Evolutionary conservation across 1,140 invertebrate species (phyloP), one percentile per base, ranked within the genome.

Genomic region (Drosophila nebulosa): DNA sequence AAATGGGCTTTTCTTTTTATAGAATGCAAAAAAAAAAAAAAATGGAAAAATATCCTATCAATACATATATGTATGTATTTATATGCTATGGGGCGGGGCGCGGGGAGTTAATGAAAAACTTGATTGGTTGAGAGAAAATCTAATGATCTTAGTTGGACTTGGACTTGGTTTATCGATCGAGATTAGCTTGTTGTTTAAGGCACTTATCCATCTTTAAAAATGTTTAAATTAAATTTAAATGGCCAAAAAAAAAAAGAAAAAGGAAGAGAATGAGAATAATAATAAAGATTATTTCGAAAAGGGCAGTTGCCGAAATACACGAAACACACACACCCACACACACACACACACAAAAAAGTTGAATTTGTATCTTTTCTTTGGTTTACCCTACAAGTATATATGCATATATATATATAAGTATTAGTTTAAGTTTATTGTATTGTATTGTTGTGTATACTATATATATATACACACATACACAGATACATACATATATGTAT

Each of bases 1-100:
- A 51, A 50, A 50, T 51, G 59, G 59, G 57, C 35, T 60, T 66
- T 53, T 75, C 73, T 75, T 75, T 75, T 75, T 75, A 75, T 75
- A 75, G 73, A 75, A 32, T 63, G 5, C 27, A 55, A 39, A 57
- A 21, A 66, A 26, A 55, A 7, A 32, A 53, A 32, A 7, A 3
- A 12, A 16, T 0, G 14, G 14, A 16, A 42, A 4, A 42, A 42
- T 16, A 16, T 16, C 5, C 5, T 7, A 9, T n/a, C n/a, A n/a
- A n/a, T n/a, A n/a, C n/a, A n/a, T 4, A 36, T 14, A 1, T 36
- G 7, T 39, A 39, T 39, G 14, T 39, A 39, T n/a, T n/a, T n/a
- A n/a, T n/a, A n/a, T n/a, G n/a, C n/a, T n/a, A n/a, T n/a, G n/a
- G n/a, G n/a, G n/a, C n/a, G n/a, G n/a, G n/a, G n/a, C n/a, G n/a